Evolutionary conservation across 1,140 invertebrate species (phyloP).

Genomic region (Heliconius congener): DNA sequence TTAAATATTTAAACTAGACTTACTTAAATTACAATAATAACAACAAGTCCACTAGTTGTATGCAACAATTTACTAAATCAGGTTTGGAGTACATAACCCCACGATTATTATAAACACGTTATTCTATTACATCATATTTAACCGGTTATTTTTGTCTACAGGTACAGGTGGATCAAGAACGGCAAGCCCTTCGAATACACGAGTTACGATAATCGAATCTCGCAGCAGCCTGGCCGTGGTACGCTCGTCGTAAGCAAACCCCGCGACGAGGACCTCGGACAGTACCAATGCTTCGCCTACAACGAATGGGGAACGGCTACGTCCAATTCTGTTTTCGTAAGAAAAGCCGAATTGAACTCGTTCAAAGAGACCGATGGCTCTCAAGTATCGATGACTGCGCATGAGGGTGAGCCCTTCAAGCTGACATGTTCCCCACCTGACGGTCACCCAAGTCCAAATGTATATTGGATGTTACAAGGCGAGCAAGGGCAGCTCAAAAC

Average conservation of each 20-base stretch:
- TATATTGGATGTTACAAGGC: slow-evolving; percentile 95
- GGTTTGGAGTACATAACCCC: background rate
- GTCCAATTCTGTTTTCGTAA: slow-evolving; percentile 96
- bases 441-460: slow-evolving; percentile 96
- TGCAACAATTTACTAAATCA: background rate
- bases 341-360: slow-evolving; percentile 96
- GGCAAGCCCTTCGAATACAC: slow-evolving; percentile 95
- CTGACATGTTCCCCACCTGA: slow-evolving; percentile 94
- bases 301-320: slow-evolving; percentile 97
- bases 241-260: slow-evolving; percentile 95
- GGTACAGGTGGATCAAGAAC: slow-evolving; percentile 98
- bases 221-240: slow-evolving; percentile 94
- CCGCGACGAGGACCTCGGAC: slow-evolving; percentile 94
- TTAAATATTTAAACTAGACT: background rate
- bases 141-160: slow-evolving; percentile 69
- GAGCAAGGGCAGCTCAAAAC: slow-evolving; percentile 89
- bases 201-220: slow-evolving; percentile 95
- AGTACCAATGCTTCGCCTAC: slow-evolving; percentile 98
- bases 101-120: background rate
- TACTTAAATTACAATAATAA: background rate
- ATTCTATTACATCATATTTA: slow-evolving; percentile 20
- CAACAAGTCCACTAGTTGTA: background rate
- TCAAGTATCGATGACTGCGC: slow-evolving; percentile 84
- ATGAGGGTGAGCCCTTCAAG: slow-evolving; percentile 94
- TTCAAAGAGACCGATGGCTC: slow-evolving; percentile 89